A percentile compares a stretch with the other conserved stretches of the same genome.
Conservation (phyloP, 2,888 invertebrate genomes). For the Lycocerus yunnanus region DNA sequence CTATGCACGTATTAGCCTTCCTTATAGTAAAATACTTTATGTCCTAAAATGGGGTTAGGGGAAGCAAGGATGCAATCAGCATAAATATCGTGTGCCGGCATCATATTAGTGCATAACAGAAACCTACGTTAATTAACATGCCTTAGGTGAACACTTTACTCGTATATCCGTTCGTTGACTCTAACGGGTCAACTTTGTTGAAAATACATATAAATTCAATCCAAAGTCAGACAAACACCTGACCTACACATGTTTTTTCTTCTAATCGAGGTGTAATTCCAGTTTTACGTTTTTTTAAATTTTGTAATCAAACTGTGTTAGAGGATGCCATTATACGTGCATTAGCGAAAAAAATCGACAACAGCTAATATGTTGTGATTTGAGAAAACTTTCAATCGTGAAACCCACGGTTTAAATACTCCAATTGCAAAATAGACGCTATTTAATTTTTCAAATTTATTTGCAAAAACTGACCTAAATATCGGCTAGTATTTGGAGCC, state of each 20-base stretch:
- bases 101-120: slow-evolving; percentile 15
- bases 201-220: slow-evolving; percentile 12
- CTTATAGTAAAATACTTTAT: background rate
- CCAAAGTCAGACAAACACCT: slow-evolving; percentile 15
- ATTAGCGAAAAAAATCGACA: background rate
- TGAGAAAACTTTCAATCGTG: background rate
- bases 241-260: slow-evolving; percentile 8
- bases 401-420: background rate
- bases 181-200: slow-evolving; percentile 24
- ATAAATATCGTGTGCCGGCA: slow-evolving; percentile 35
- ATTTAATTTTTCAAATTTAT: background rate
- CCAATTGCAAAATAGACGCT: background rate
- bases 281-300: background rate
- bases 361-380: background rate
- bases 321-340: background rate
- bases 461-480: too few species aligned
- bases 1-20: slow-evolving; percentile 1
- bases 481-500: background rate
- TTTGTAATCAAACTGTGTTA: background rate
- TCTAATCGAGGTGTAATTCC: background rate
- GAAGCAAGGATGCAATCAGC: slow-evolving; percentile 45
- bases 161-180: slow-evolving; percentile 28
- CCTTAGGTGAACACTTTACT: slow-evolving; percentile 9
- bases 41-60: slow-evolving; percentile 44
- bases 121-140: slow-evolving; percentile 23